Percentiles rank a stretch among this genome's conserved stretches.
phyloP scores from a whole-genome alignment of 1,140 invertebrate genomes.

The Euura lappo region DNA sequence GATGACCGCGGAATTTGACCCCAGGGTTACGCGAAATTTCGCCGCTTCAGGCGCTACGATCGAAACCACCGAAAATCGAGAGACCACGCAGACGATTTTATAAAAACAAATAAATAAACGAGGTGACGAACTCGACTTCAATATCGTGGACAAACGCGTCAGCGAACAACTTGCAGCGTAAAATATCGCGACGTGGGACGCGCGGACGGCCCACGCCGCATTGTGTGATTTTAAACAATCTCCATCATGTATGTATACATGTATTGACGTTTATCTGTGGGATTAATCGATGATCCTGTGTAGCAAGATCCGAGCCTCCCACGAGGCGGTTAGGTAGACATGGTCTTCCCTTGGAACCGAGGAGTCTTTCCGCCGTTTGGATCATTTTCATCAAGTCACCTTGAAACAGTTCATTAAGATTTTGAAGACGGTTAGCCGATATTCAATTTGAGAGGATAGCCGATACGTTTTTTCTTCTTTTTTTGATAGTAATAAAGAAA shows the following conservation, averaged over 20 bases:
- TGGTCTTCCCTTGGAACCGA: not conserved
- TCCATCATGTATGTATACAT: not conserved
- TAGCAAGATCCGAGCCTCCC: conserved; percentile 4
- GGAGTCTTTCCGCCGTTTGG: too few relatives aligned
- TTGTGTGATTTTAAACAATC: conserved; percentile 5
- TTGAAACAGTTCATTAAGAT: too few relatives aligned
- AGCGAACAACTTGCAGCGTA: not conserved
- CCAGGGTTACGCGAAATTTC: too few relatives aligned
- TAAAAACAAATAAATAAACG: not conserved
- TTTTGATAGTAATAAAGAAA: too few relatives aligned
- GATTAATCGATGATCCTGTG: not conserved
- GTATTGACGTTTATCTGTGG: not conserved
- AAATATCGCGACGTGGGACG: not conserved
- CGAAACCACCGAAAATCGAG: too few relatives aligned
- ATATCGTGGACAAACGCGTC: not conserved
- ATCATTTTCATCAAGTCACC: too few relatives aligned
- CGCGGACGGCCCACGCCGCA: not conserved
- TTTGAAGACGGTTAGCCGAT: too few relatives aligned
- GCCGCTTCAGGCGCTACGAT: too few relatives aligned
- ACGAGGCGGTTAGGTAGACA: not conserved
- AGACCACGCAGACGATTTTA: too few relatives aligned
- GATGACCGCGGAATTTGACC: too few relatives aligned
- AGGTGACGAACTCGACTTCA: not conserved
- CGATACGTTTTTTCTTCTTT: too few relatives aligned
- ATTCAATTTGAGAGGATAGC: too few relatives aligned